These are phyloP conservation scores for Drosophila meridionalis DNA, from an alignment of 2,888 invertebrate genomes.

Conservation along the genomic window DNA sequence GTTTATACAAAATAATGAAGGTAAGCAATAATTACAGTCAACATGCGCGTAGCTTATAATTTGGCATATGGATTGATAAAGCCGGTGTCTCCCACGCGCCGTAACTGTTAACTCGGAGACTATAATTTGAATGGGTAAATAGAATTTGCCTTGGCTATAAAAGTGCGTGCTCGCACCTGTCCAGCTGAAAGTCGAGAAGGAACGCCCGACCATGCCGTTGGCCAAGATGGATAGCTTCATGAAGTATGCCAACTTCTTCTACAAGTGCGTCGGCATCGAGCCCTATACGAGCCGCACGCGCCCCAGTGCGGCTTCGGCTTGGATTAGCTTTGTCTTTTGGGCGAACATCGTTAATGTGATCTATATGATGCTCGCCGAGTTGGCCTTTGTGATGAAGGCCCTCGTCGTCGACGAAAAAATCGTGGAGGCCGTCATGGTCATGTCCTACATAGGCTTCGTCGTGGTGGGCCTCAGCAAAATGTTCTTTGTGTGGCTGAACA, in stretches of 20 bases:
- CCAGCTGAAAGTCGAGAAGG: not conserved
- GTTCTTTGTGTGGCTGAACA: conserved; percentile 72
- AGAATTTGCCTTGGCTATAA: conserved; percentile 32
- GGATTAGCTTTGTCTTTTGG: conserved; percentile 55
- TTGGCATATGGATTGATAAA: conserved; percentile 13
- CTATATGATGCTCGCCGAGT: conserved; percentile 53
- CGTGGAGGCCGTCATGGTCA: conserved; percentile 72
- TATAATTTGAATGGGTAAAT: conserved; percentile 51
- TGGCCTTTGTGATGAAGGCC: conserved; percentile 66
- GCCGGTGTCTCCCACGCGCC: conserved; percentile 14
- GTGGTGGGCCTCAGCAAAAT: conserved; percentile 77
- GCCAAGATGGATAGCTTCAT: conserved; percentile 66
- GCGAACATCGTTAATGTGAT: conserved; percentile 62
- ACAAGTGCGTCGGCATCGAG: conserved; percentile 66
- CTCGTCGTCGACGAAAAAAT: conserved; percentile 60
- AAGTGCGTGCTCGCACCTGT: conserved; percentile 9
- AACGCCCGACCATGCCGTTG: conserved; percentile 31
- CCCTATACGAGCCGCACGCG: conserved; percentile 46
- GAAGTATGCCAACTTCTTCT: conserved; percentile 75
- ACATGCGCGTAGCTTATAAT: conserved; percentile 19
- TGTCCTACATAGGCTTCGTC: conserved; percentile 81
- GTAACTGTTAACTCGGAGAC: conserved; percentile 16
- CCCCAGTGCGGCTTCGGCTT: conserved; percentile 2
- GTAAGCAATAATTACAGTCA: conserved; percentile 48
- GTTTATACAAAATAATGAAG: conserved; percentile 31